A percentile compares a stretch with the other conserved stretches of the same genome.
These are phyloP conservation scores for Leucophenga montana DNA, from an alignment of 2,888 invertebrate species.

Conservation along the genomic window DNA sequence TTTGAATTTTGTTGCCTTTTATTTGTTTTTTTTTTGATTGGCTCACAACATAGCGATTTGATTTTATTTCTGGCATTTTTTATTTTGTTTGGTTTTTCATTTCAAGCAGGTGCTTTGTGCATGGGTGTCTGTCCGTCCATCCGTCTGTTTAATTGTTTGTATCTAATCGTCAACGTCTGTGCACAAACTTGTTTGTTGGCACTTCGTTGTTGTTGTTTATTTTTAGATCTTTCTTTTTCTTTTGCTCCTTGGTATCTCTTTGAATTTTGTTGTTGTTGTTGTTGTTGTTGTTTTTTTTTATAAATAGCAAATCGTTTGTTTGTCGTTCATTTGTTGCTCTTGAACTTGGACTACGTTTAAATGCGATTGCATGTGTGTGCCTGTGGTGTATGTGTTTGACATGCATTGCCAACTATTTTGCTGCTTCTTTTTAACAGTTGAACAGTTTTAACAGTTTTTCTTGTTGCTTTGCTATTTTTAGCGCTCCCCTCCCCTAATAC, in stretches of 20 bases:
- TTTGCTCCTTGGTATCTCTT: constrained; percentile 12
- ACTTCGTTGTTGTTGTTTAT: background rate
- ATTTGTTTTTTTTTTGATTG: background rate
- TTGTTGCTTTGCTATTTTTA: constrained; percentile 14
- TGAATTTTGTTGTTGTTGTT: constrained; percentile 24
- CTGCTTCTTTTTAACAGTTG: background rate
- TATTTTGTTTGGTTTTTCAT: background rate
- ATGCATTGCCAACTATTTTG: constrained; percentile 14
- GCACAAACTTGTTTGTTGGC: constrained; percentile 24
- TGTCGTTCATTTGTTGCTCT: constrained; percentile 40
- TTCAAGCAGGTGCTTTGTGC: background rate
- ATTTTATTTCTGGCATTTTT: background rate
- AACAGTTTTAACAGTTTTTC: constrained; percentile 2
- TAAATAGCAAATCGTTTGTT: constrained; percentile 28
- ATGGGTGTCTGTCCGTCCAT: constrained; percentile 4
- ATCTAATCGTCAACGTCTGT: background rate
- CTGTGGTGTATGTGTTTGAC: too few species aligned
- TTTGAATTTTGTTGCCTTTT: background rate
- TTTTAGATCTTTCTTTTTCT: constrained; percentile 6
- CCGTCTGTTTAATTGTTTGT: constrained; percentile 27
- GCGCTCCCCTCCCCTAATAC: background rate
- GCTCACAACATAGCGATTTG: background rate
- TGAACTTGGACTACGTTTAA: constrained; percentile 63
- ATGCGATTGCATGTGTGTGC: constrained; percentile 35
- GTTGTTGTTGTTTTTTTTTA: too few species aligned